Conservation (phyloP, 2,797 vertebrate genomes). For the Syngnathus rostellatus region DNA sequence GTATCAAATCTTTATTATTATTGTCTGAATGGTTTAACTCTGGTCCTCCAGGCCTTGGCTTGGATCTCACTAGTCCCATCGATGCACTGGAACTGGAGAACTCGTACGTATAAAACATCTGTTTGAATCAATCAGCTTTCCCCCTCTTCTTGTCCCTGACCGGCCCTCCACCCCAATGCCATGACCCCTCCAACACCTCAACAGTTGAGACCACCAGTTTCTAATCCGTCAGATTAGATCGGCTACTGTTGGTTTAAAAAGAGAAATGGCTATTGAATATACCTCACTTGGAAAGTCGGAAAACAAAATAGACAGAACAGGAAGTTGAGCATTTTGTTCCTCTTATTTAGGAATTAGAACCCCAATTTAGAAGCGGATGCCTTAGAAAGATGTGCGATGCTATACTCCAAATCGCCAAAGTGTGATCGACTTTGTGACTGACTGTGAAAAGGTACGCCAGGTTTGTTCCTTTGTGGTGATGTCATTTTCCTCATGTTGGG, state of each 20-base stretch:
- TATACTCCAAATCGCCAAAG: not conserved
- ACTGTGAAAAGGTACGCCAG: not conserved
- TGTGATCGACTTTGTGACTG: not conserved
- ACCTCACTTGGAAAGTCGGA: too few relatives aligned
- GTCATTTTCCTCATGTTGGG: conserved; percentile 38
- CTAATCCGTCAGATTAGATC: not conserved
- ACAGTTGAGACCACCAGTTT: conserved; percentile 26
- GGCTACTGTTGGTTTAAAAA: too few relatives aligned
- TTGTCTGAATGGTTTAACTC: not conserved
- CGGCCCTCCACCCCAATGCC: not conserved
- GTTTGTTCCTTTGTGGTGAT: too few relatives aligned
- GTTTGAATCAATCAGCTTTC: conserved; percentile 30
- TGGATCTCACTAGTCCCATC: conserved; percentile 74
- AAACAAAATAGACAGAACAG: too few relatives aligned
- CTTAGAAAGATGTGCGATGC: too few relatives aligned
- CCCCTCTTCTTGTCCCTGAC: not conserved
- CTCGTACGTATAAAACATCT: conserved; percentile 68
- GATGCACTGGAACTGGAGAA: conserved; percentile 68
- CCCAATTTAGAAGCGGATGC: too few relatives aligned
- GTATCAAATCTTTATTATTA: not conserved
- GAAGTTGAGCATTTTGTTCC: too few relatives aligned
- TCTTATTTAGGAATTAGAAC: too few relatives aligned
- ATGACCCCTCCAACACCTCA: not conserved
- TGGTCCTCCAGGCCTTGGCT: conserved; percentile 68
- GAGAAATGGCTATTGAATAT: too few relatives aligned